phyloP scores from a whole-genome alignment of 2,113 vertebrate species.

The Petaurus breviceps region DNA sequence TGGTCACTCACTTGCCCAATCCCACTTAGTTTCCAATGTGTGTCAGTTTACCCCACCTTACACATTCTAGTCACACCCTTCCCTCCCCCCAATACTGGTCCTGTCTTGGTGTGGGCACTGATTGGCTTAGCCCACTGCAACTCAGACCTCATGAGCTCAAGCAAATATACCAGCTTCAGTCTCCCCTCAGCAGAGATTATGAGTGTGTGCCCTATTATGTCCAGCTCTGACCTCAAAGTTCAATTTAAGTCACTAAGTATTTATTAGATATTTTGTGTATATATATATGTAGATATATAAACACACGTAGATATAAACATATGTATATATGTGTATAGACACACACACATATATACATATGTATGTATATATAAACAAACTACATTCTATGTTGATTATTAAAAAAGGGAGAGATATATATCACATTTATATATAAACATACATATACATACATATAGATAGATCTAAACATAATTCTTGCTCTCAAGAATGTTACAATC shows the following conservation, averaged over 20 bases:
- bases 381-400: background rate
- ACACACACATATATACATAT: no score
- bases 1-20: background rate
- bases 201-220: background rate
- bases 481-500: background rate
- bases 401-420: background rate
- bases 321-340: no score
- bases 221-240: background rate
- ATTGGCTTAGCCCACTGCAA: background rate
- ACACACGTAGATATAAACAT: no score
- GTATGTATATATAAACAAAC: background rate
- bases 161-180: background rate
- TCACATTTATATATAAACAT: no score
- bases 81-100: background rate
- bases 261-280: background rate
- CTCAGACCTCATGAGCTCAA: background rate
- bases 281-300: no score
- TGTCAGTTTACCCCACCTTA: background rate
- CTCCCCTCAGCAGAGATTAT: background rate
- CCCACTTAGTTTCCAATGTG: background rate
- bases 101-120: background rate
- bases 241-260: background rate
- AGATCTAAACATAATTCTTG: background rate
- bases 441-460: no score
- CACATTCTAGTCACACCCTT: background rate